phyloP scores from a whole-genome alignment of 1,140 invertebrate species.

The Penaeus indicus region DNA sequence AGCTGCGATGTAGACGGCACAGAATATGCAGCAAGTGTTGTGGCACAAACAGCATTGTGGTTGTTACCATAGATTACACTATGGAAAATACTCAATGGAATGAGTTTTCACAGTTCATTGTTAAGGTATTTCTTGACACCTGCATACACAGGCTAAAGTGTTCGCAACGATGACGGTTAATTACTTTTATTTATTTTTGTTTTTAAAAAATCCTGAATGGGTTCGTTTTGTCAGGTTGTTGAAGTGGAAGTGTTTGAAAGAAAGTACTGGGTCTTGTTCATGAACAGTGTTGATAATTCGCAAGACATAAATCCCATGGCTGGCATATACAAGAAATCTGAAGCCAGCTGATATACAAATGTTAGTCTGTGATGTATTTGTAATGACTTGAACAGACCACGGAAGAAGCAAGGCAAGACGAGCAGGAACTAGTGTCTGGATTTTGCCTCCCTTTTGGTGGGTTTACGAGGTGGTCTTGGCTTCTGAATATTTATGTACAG shows the following conservation, averaged over 20 bases:
- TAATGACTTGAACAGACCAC: slow-evolving; percentile 38
- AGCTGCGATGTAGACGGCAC: slow-evolving; percentile 52
- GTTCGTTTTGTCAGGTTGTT: background rate
- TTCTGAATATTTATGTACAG: slow-evolving; percentile 62
- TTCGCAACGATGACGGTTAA: too few species aligned
- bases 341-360: slow-evolving; percentile 41
- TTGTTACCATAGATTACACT: background rate
- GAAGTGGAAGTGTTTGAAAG: background rate
- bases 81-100: slow-evolving; percentile 24
- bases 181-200: background rate
- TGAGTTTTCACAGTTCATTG: too few species aligned
- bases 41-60: background rate
- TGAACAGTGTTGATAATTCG: slow-evolving; percentile 35
- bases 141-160: too few species aligned
- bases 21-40: background rate
- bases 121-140: too few species aligned
- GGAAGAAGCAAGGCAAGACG: slow-evolving; percentile 31
- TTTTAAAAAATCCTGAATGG: background rate
- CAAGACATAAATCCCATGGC: slow-evolving; percentile 19
- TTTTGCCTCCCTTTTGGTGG: slow-evolving; percentile 50
- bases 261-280: slow-evolving; percentile 44
- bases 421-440: slow-evolving; percentile 25
- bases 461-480: slow-evolving; percentile 49
- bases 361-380: slow-evolving; percentile 57
- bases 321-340: slow-evolving; percentile 45